Evolutionary conservation across 2,797 vertebrate genomes (phyloP).

Genomic region (Danio aesculapii): DNA sequence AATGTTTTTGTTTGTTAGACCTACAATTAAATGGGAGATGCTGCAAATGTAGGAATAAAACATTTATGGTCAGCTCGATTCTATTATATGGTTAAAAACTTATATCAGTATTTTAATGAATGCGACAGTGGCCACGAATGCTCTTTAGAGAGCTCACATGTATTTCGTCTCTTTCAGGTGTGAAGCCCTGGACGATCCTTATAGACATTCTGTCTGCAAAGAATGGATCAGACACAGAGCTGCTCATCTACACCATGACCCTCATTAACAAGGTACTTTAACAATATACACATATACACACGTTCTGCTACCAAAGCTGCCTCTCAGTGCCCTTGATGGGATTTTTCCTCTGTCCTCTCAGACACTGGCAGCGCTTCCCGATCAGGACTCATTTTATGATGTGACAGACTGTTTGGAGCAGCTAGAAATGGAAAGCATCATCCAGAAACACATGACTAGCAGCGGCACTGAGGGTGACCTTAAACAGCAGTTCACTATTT

Average conservation of each 20-base stretch:
- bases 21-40: neutral
- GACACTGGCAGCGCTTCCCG: conserved; percentile 88
- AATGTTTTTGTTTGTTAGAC: neutral
- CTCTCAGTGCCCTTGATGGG: neutral
- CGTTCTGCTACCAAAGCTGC: neutral
- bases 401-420: conserved; percentile 92
- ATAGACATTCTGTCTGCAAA: conserved; percentile 88
- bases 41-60: neutral
- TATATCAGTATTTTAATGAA: neutral
- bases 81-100: neutral
- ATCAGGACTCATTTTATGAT: conserved; percentile 96
- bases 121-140: neutral
- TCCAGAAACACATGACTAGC: conserved; percentile 83
- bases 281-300: neutral
- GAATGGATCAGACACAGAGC: conserved; percentile 86
- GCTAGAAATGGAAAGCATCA: conserved; percentile 88
- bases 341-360: conserved; percentile 63
- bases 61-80: neutral
- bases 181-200: conserved; percentile 85
- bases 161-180: conserved; percentile 68
- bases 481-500: conserved; percentile 85
- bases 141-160: neutral
- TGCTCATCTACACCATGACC: conserved; percentile 89
- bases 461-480: conserved; percentile 84
- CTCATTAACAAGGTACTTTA: conserved; percentile 92